Evolutionary conservation across 1,140 invertebrate genomes (phyloP).

Genomic region (Camponotus vicinus): DNA sequence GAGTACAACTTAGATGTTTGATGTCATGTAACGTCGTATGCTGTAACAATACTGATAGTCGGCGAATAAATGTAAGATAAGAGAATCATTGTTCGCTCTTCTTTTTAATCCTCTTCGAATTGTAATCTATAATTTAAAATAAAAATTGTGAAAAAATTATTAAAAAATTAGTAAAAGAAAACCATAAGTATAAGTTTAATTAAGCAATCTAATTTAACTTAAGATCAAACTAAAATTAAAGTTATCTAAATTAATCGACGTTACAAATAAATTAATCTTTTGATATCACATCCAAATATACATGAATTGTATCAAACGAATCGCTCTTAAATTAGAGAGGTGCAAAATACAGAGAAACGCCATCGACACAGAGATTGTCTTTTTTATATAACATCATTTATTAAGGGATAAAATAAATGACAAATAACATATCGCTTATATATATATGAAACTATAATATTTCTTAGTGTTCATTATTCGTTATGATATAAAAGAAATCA

Average conservation of each 20-base stretch:
- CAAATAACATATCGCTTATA: slow-evolving; percentile 87
- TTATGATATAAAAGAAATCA: slow-evolving; percentile 87
- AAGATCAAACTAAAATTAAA: neutral
- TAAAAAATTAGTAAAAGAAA: too few species aligned
- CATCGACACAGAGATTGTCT: neutral
- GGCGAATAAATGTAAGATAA: slow-evolving; percentile 76
- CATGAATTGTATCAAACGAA: neutral
- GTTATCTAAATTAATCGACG: neutral
- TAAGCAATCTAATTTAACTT: neutral
- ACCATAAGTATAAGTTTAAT: neutral
- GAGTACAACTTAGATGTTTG: slow-evolving; percentile 78
- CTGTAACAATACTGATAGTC: slow-evolving; percentile 73
- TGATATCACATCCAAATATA: neutral
- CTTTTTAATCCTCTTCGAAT: neutral
- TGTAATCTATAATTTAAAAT: neutral
- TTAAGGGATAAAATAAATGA: slow-evolving; percentile 87
- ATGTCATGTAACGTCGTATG: slow-evolving; percentile 76
- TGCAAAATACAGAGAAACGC: neutral
- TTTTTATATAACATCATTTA: slow-evolving; percentile 87
- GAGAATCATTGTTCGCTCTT: slow-evolving; percentile 38
- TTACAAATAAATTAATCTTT: neutral
- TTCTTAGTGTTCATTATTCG: slow-evolving; percentile 86
- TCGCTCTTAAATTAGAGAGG: neutral
- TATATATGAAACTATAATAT: slow-evolving; percentile 87
- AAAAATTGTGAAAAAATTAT: neutral